Percentiles rank a stretch among this genome's conserved stretches.
Evolutionary conservation across 2,113 vertebrate genomes (phyloP).

Genomic region (Galeopterus variegatus): DNA sequence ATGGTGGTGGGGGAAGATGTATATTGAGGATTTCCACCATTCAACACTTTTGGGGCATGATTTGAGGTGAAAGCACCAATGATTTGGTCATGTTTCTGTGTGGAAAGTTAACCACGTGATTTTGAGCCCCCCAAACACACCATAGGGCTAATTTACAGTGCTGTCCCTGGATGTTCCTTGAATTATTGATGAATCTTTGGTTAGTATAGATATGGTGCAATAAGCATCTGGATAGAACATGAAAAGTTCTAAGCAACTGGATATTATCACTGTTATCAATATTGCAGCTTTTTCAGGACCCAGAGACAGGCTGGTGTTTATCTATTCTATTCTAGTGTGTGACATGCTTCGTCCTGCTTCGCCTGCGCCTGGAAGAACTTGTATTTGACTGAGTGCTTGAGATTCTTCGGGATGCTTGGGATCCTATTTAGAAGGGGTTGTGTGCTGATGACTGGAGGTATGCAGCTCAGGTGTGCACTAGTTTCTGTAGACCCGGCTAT

Average conservation of each 20-base stretch:
- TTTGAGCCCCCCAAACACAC: not conserved
- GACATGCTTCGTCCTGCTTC: not conserved
- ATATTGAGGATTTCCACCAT: not conserved
- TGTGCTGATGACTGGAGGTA: not conserved
- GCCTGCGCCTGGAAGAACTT: not conserved
- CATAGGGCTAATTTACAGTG: not conserved
- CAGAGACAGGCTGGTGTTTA: not conserved
- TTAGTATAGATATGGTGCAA: not conserved
- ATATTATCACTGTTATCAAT: not conserved
- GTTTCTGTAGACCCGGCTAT: not conserved
- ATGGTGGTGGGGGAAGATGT: not conserved
- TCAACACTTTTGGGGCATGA: not conserved
- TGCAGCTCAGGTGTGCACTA: not conserved
- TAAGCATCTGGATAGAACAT: not conserved
- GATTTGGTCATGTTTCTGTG: not conserved
- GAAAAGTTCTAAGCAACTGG: not conserved
- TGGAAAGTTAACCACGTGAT: not conserved
- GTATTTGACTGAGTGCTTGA: not conserved
- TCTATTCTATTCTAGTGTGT: not conserved
- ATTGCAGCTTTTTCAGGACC: not conserved
- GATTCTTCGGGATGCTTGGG: not conserved
- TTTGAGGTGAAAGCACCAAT: not conserved
- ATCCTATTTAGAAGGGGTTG: not conserved
- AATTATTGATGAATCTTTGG: not conserved
- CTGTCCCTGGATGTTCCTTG: not conserved